Evolutionary conservation across 2,797 vertebrate species (phyloP), one percentile per base, ranked within the genome.

Genomic region (Alexandromys oeconomus): DNA sequence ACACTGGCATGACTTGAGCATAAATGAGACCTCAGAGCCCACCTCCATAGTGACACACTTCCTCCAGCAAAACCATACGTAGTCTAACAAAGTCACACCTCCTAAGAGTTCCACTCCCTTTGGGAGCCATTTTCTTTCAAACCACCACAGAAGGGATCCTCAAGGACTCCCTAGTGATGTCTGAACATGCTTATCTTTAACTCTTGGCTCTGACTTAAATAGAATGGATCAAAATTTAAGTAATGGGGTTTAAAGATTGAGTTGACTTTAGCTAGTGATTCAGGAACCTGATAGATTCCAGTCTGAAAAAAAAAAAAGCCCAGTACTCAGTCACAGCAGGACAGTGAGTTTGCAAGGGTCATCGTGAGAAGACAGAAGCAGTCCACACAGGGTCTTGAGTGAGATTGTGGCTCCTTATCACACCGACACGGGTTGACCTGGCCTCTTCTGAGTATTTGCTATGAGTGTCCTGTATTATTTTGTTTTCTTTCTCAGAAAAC

Each of bases 381-480:
- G 71, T 74, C 21, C 37, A 74, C 40, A 74, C 21, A 74, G 71
- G 21, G 11, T 25, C 71, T 74, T 40, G 63, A 27, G 40, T 46
- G 29, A 13, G 17, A 79, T 6, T 1, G 25, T 4, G 31, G 6
- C 67, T 76, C 40, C 2, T 57, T 27, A 9, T 34, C 80, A 27
- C 37, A 23, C 11, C 21, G 7, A 1, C 15, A 40, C 0, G n/a
- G 37, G 5, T 13, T 71, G 19, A 65, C 1, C 15, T 1, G 27
- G 3, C 14, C 11, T 4, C 79, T 37, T 85, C 8, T 25, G 23
- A n/a, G 6, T 43, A 3, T 7, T 54, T 85, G 29, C 17, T 86
- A 2, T 89, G 3, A 57, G 29, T 79, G 4, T 89, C 3, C 10
- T 43, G 1, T 40, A 82, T 77, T n/a, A 29, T 40, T 88, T 87